phyloP scores from a whole-genome alignment of 2,888 invertebrate species.

The Dastarcus helophoroides region DNA sequence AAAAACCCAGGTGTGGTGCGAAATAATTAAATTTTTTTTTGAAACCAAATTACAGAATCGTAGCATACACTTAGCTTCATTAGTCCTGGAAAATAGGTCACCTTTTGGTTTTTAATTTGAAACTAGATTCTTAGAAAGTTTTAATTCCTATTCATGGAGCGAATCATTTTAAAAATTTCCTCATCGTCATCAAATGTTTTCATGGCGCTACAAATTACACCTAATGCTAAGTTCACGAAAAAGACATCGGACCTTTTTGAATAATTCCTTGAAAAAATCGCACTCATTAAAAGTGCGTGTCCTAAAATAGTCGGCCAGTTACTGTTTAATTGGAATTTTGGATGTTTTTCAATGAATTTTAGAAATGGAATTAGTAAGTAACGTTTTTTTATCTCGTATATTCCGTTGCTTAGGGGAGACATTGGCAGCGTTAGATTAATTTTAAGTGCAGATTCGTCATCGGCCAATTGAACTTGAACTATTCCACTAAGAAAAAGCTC shows the following conservation, averaged over 20 bases:
- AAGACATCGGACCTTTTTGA: background rate
- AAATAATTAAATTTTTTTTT: too few species aligned
- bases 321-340: background rate
- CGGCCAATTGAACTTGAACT: background rate
- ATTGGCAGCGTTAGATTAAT: background rate
- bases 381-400: slow-evolving; percentile 1
- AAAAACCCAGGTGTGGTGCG: too few species aligned
- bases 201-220: background rate
- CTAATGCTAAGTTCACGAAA: slow-evolving; percentile 1
- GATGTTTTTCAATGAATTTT: background rate
- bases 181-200: background rate
- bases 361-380: background rate
- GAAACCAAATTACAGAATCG: too few species aligned
- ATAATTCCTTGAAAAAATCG: background rate
- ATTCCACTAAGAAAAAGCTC: background rate
- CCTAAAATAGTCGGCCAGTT: background rate
- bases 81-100: too few species aligned
- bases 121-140: too few species aligned
- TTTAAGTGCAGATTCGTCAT: background rate
- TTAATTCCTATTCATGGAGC: too few species aligned
- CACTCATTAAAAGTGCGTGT: background rate
- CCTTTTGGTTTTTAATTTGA: too few species aligned
- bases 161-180: too few species aligned
- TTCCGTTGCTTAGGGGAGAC: background rate
- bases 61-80: too few species aligned